Conservation (phyloP, 2,113 vertebrate genomes). For the Chauna torquata region DNA sequence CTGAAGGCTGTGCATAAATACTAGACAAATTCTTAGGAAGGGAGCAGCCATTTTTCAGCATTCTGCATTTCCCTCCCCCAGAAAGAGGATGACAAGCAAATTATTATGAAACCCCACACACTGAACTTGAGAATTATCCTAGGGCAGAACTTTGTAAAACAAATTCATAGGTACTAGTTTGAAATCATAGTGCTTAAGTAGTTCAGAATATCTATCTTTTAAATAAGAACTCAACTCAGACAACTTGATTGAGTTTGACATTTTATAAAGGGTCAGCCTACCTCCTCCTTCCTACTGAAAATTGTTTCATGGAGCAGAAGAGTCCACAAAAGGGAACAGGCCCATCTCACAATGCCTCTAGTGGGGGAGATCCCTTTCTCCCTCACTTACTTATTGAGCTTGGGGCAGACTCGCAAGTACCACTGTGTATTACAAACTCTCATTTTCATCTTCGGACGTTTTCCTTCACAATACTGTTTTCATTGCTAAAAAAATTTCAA, state of each 20-base stretch:
- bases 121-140: accelerated
- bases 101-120: neutral
- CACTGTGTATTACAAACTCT: neutral
- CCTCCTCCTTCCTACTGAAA: neutral
- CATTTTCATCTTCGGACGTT: neutral
- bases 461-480: neutral
- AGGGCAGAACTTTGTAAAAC: neutral
- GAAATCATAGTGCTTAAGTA: neutral
- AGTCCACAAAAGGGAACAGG: neutral
- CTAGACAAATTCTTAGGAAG: neutral
- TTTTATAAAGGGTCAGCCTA: neutral
- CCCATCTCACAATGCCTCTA: neutral
- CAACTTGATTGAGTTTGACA: neutral
- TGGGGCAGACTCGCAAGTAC: neutral
- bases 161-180: neutral
- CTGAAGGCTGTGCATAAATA: neutral
- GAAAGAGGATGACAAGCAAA: neutral
- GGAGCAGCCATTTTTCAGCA: neutral
- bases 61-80: neutral
- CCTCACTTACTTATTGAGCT: neutral
- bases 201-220: neutral
- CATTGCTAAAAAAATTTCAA: neutral
- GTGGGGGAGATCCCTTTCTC: neutral
- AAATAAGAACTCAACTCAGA: neutral
- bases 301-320: neutral